Evolutionary conservation across 2,888 invertebrate genomes (phyloP).

Genomic region (Drosophila maculinotata): DNA sequence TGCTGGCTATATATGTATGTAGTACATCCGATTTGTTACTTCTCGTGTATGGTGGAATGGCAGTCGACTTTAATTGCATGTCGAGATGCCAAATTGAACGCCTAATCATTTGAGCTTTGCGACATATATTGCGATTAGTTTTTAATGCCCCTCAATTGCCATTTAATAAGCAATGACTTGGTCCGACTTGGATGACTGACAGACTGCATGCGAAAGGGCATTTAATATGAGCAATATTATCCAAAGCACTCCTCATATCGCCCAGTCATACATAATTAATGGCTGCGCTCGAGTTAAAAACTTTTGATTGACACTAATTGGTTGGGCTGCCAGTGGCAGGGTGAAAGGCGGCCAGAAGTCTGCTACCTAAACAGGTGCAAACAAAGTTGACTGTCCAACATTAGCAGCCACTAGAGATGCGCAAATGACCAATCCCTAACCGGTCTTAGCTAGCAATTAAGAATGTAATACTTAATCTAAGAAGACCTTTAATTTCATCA

Average conservation of each 20-base stretch:
- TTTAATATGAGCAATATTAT: slow-evolving; percentile 15
- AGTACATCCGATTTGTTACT: too few species aligned
- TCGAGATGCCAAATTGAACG: slow-evolving; percentile 49
- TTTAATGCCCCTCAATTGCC: slow-evolving; percentile 58
- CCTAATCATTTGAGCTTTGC: slow-evolving; percentile 46
- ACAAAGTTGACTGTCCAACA: background rate
- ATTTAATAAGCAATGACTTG: slow-evolving; percentile 29
- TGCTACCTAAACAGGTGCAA: too few species aligned
- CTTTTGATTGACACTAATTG: slow-evolving; percentile 63
- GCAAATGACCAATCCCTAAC: background rate
- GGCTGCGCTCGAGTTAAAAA: slow-evolving; percentile 14
- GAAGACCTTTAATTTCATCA: too few species aligned
- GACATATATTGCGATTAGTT: slow-evolving; percentile 56
- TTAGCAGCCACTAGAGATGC: background rate
- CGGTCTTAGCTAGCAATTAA: too few species aligned
- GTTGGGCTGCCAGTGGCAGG: slow-evolving; percentile 4
- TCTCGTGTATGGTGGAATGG: too few species aligned
- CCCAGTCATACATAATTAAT: slow-evolving; percentile 30
- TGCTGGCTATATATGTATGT: slow-evolving; percentile 2
- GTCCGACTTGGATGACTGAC: background rate
- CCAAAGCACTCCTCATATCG: background rate
- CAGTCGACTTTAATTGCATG: slow-evolving; percentile 59
- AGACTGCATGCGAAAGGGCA: slow-evolving; percentile 1
- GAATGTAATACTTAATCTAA: too few species aligned
- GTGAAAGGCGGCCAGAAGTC: too few species aligned